phyloP scores from a whole-genome alignment of 1,140 invertebrate genomes.

The Homarus americanus region DNA sequence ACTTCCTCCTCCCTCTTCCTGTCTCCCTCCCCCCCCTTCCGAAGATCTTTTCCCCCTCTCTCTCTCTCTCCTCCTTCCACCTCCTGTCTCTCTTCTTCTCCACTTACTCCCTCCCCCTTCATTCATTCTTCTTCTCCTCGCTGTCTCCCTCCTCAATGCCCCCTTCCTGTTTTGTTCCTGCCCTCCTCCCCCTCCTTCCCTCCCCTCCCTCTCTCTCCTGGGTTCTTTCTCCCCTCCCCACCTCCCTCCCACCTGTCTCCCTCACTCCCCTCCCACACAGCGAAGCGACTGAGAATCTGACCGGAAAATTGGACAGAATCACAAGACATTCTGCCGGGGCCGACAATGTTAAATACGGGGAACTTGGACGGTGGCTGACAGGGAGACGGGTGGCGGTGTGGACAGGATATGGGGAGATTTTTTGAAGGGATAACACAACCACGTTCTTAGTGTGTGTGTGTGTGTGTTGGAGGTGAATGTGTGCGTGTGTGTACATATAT shows the following conservation, averaged over 20 bases:
- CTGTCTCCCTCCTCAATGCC: background rate
- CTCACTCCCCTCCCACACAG: background rate
- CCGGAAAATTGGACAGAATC: conserved; percentile 60
- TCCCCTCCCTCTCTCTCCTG: background rate
- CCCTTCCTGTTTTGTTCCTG: background rate
- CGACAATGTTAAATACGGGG: conserved; percentile 48
- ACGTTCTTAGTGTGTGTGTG: background rate
- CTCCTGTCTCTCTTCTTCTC: background rate
- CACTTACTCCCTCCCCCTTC: background rate
- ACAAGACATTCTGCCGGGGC: conserved; percentile 39
- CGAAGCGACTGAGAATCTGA: conserved; percentile 22
- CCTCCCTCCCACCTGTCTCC: background rate
- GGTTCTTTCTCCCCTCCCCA: background rate
- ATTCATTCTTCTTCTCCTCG: background rate
- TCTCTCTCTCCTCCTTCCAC: background rate
- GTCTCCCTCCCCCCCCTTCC: background rate
- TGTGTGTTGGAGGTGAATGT: background rate
- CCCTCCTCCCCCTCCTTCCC: background rate
- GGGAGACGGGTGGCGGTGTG: conserved; percentile 30
- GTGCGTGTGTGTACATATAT: background rate
- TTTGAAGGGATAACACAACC: conserved; percentile 9
- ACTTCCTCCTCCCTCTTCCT: background rate
- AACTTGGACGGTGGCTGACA: conserved; percentile 40
- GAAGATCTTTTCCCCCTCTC: background rate
- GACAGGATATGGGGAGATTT: conserved; percentile 50